Conservation (phyloP, 2,113 vertebrate genomes). For the Podiceps cristatus region DNA sequence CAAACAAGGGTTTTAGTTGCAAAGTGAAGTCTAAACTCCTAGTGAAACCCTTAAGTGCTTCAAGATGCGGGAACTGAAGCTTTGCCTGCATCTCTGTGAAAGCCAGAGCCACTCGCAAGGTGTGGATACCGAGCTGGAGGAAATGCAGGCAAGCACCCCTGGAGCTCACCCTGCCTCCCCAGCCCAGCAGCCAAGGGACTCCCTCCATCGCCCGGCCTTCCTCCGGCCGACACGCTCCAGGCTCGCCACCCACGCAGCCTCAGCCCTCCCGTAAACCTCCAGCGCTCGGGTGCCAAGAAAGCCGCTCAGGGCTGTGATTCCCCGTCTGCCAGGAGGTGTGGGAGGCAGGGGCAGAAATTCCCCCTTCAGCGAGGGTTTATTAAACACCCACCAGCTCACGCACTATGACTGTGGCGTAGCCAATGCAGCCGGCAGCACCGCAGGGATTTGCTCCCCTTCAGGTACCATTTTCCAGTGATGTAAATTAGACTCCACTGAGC, state of each 20-base stretch:
- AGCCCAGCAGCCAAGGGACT: background rate
- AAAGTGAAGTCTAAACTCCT: background rate
- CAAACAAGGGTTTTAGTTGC: background rate
- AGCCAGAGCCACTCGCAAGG: background rate
- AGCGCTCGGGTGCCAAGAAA: background rate
- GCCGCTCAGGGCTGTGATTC: fast-evolving
- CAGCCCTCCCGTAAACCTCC: background rate
- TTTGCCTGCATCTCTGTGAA: background rate
- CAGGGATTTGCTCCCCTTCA: fast-evolving
- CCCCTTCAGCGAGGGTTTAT: background rate
- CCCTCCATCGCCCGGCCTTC: no score
- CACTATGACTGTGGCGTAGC: background rate
- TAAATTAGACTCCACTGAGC: background rate
- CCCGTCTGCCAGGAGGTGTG: fast-evolving
- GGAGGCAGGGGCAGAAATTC: background rate
- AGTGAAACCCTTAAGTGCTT: background rate
- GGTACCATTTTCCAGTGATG: background rate
- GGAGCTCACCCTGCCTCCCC: fast-evolving
- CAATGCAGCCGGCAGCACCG: background rate
- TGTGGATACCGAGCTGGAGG: fast-evolving
- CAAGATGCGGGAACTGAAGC: background rate
- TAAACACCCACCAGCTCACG: background rate
- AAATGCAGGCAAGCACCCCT: background rate
- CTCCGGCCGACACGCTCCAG: no score
- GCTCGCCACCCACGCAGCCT: fast-evolving